phyloP scores from a whole-genome alignment of 2,113 vertebrate species.

The Bubo bubo region DNA sequence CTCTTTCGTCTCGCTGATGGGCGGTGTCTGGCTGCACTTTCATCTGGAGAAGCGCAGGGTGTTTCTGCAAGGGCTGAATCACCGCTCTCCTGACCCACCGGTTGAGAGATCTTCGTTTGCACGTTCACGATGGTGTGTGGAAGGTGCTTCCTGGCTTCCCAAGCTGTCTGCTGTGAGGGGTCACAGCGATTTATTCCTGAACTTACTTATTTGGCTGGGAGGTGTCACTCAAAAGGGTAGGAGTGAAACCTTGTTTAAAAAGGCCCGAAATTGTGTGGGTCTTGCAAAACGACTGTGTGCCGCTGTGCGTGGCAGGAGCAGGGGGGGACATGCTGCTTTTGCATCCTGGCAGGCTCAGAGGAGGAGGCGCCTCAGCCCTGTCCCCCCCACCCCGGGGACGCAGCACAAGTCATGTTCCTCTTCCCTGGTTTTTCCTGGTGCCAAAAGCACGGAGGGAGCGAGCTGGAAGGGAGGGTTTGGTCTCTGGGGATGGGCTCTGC shows the following conservation, averaged over 20 bases:
- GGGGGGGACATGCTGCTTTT: background rate
- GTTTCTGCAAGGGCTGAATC: background rate
- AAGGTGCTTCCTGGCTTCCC: background rate
- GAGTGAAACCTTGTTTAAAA: background rate
- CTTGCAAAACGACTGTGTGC: rapidly evolving
- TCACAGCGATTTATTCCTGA: background rate
- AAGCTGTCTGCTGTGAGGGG: background rate
- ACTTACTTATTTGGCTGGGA: background rate
- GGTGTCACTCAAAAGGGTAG: background rate
- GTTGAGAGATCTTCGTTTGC: background rate
- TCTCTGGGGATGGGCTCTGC: background rate
- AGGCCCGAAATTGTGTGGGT: background rate
- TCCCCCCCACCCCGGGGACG: too few relatives aligned
- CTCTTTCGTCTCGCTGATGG: background rate
- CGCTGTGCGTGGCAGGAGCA: rapidly evolving
- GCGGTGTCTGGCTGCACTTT: background rate
- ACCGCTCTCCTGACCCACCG: background rate
- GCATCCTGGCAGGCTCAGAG: background rate
- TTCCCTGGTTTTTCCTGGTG: background rate
- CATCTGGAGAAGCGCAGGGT: background rate
- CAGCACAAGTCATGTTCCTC: background rate
- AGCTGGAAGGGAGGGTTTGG: background rate
- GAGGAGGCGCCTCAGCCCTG: rapidly evolving
- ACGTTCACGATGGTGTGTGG: background rate
- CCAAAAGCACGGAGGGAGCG: background rate